Evolutionary conservation across 2,113 vertebrate genomes (phyloP), one percentile per base, ranked within the genome.

Genomic region (Sprattus sprattus): DNA sequence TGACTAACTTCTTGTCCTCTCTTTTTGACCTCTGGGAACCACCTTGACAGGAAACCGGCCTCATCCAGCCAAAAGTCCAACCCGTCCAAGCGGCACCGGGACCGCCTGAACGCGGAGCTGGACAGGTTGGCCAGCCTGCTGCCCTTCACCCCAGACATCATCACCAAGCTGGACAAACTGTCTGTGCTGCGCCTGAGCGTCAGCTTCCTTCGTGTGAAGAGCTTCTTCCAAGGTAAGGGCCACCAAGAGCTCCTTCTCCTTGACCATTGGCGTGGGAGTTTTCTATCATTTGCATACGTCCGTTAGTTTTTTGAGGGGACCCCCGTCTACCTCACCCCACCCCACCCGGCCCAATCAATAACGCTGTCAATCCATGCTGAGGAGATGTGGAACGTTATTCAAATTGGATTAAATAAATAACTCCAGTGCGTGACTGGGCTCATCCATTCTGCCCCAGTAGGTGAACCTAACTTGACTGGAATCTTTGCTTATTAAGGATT

Each of bases 141-240:
- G 82, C 96, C 96, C 0, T 95, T 97, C 13, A 92, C 95, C 0
- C 94, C 95, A 0, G 96, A 97, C 25, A 89, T 97, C 60, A 93
- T 96, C 83, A 93, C 96, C 0, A 97, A 97, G 91, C 90, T 97
- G 93, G 96, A 97, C 92, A 97, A 97, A 84, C 95, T 97, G 2
- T 97, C 96, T 0, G 95, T 97, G 71, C 84, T 97, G 89, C 96
- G 96, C 4, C 96, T 97, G 8, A 96, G 96, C 0, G 96, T 97
- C 90, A 97, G 96, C 88, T 97, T 96, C 93, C 94, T 97, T 39
- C 90, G 86, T 1, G 89, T 89, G 16, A 90, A 90, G 86, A 90
- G 89, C 85, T 90, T 90, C 85, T 90, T 90, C 60, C 88, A 90
- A 81, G 88, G 89, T 90, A 86, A 86, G 85, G 25, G 28, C 54